Evolutionary conservation across 2,888 invertebrate species (phyloP).

Genomic region (Volucella inflata): DNA sequence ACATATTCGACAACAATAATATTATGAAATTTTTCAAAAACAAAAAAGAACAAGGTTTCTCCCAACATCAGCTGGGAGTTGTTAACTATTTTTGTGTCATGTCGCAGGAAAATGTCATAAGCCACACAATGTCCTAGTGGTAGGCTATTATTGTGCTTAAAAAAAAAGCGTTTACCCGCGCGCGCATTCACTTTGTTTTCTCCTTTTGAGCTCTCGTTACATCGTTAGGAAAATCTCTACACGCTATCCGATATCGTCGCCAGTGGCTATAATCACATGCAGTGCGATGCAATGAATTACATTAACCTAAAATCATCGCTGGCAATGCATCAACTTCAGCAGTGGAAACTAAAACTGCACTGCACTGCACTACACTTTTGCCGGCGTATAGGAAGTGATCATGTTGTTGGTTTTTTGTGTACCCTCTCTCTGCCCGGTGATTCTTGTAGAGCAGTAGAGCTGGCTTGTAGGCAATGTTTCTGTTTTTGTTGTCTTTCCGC

Average conservation of each 20-base stretch:
- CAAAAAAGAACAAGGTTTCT: too few species aligned
- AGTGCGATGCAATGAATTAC: constrained; percentile 72
- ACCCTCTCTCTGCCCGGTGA: constrained; percentile 3
- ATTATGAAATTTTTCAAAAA: too few species aligned
- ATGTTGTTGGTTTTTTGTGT: constrained; percentile 46
- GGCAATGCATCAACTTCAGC: constrained; percentile 67
- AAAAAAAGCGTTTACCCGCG: not conserved
- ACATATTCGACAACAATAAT: too few species aligned
- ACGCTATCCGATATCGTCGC: constrained; percentile 69
- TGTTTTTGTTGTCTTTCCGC: constrained; percentile 15
- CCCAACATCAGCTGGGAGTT: too few species aligned
- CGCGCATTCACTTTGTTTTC: constrained; percentile 24
- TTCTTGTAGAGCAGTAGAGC: constrained; percentile 1
- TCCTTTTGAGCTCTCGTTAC: constrained; percentile 32
- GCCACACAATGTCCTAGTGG: constrained; percentile 7
- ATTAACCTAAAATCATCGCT: constrained; percentile 74
- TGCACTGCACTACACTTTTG: constrained; percentile 26
- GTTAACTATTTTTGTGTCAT: not conserved
- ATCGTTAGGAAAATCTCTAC: constrained; percentile 62
- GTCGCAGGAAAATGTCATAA: not conserved
- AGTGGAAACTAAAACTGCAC: constrained; percentile 26
- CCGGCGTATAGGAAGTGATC: constrained; percentile 69
- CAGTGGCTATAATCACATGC: constrained; percentile 70
- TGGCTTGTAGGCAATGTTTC: constrained; percentile 15
- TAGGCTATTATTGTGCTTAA: not conserved